Evolutionary conservation across 2,113 vertebrate genomes (phyloP), one percentile per base, ranked within the genome.

Genomic region (Ploceus nigricollis): DNA sequence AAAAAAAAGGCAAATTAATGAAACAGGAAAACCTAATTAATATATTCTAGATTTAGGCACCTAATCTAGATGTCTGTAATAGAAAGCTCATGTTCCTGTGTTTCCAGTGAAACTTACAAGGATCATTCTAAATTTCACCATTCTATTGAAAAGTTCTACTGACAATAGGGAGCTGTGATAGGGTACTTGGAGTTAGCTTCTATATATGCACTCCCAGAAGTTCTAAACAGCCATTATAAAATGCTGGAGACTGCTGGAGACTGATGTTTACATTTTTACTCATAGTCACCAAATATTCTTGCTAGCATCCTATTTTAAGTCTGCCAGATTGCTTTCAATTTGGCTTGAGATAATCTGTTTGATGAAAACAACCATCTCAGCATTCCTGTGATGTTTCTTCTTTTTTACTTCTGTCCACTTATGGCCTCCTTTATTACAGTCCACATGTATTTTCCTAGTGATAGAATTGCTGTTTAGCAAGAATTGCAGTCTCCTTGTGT

Each of bases 181-280:
- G 17, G 11, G 8, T 51, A 39, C 5, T 39, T 63, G 15, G 24
- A 61, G 10, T 58, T 45, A 72, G 6, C 40, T 69, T 77, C 76
- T 76, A 25, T 12, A 17, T 14, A 25, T n/a, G 57, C 9, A 47
- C 22, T 75, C 13, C 44, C 15, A 56, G 37, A 87, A 92, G 24
- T 17, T 84, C 57, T 56, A 47, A 72, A 37, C 35, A 60, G 47
- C 19, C 35, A 33, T 68, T 86, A 63, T 39, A 86, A 83, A 86
- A 54, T 91, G 25, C 11, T 70, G 14, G 54, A 78, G 45, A 47
- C 45, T 86, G 44, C 42, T 89, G 51, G 94, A 84, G 31, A 35
- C 11, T 16, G 30, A 23, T 57, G 63, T 87, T 96, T 95, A 94
- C 42, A 77, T 82, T 94, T 87, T 94, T 80, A 78, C 27, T 95